Conservation (phyloP, 2,113 vertebrate species). For the Perognathus longimembris region DNA sequence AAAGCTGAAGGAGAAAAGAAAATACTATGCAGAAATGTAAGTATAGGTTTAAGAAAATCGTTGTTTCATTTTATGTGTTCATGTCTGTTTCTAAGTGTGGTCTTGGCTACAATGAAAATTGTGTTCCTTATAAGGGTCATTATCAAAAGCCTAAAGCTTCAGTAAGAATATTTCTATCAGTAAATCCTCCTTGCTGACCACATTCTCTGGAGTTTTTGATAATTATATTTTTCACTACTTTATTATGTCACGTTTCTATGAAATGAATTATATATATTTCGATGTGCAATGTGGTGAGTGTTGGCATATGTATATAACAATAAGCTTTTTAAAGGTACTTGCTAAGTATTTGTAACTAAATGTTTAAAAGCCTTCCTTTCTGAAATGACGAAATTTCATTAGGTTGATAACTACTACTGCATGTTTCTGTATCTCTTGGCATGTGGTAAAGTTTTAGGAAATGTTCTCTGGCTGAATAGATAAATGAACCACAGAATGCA, state of each 20-base stretch:
- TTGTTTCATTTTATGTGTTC: neutral
- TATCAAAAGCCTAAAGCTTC: neutral
- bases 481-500: neutral
- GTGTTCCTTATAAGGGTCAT: neutral
- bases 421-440: neutral
- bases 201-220: neutral
- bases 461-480: neutral
- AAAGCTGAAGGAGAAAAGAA: constrained; percentile 13
- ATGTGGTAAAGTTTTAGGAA: neutral
- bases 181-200: neutral
- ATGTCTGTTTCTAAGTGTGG: neutral
- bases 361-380: neutral
- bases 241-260: neutral
- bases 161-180: neutral
- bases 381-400: neutral
- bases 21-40: neutral
- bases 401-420: neutral
- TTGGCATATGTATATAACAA: neutral
- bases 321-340: neutral
- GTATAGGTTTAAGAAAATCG: neutral
- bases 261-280: neutral
- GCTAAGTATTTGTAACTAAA: neutral
- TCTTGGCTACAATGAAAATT: neutral
- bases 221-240: neutral
- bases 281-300: neutral